Evolutionary conservation across 2,797 vertebrate species (phyloP).

Genomic region (Alexandromys oeconomus): DNA sequence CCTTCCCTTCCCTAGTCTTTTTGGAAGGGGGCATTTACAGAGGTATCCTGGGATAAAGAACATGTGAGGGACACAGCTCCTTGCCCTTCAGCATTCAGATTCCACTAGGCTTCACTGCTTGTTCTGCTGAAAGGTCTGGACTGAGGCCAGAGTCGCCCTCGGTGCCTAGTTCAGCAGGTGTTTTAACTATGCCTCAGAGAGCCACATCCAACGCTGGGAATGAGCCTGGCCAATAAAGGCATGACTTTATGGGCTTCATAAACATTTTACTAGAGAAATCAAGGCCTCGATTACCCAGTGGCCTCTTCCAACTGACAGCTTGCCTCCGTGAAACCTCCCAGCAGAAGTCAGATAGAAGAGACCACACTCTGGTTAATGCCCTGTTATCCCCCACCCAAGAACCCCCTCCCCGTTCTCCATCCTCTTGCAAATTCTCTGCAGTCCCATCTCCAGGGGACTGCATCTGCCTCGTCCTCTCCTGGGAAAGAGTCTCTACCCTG

Average conservation of each 20-base stretch:
- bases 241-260: constrained; percentile 90
- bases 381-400: not conserved
- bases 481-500: not conserved
- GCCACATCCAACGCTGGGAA: constrained; percentile 87
- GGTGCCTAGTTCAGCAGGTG: constrained; percentile 81
- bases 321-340: constrained; percentile 80
- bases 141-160: not conserved
- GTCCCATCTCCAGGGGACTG: constrained; percentile 43
- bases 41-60: not conserved
- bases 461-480: not conserved
- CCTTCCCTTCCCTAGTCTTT: not conserved
- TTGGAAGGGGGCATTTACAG: not conserved
- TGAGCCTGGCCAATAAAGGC: constrained; percentile 90
- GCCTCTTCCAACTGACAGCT: constrained; percentile 86
- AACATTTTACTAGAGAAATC: constrained; percentile 91
- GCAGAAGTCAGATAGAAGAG: constrained; percentile 74
- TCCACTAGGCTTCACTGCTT: too few species aligned
- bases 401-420: not conserved
- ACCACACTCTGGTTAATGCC: constrained; percentile 60
- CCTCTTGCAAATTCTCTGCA: constrained; percentile 72
- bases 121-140: constrained; percentile 74
- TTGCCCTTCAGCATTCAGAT: not conserved
- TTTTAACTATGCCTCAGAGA: constrained; percentile 89
- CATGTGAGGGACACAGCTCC: not conserved
- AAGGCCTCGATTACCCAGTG: constrained; percentile 84